Percentiles rank a stretch among this genome's conserved stretches.
These are phyloP conservation scores for Siniperca knerii DNA, from an alignment of 2,113 vertebrate genomes.

Conservation along the genomic window DNA sequence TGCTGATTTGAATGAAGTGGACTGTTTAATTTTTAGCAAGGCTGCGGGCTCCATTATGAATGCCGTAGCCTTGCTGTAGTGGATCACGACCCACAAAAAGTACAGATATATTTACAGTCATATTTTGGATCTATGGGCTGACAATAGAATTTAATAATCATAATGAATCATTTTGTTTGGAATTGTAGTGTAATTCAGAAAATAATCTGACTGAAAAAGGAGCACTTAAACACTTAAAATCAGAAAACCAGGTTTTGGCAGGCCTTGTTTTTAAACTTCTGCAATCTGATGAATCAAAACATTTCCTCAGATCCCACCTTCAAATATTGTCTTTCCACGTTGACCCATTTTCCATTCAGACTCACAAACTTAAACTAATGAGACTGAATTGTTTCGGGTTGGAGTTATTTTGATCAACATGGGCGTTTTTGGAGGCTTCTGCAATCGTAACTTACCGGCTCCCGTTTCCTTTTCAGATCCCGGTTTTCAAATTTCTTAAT, in stretches of 20 bases:
- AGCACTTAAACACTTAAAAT: neutral
- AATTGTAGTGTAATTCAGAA: neutral
- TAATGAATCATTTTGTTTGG: neutral
- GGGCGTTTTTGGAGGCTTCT: fast-evolving
- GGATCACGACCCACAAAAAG: neutral
- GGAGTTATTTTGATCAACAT: neutral
- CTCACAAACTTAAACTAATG: neutral
- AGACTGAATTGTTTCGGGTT: fast-evolving
- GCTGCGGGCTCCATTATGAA: no score
- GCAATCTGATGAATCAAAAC: neutral
- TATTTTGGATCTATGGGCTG: neutral
- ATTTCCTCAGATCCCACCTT: neutral
- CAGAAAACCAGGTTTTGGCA: no score
- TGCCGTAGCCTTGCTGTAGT: neutral
- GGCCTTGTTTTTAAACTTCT: neutral
- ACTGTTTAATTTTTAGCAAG: neutral
- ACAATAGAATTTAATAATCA: neutral
- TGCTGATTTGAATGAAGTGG: neutral
- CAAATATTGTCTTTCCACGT: neutral
- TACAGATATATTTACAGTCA: neutral
- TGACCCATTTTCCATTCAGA: no score
- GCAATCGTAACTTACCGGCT: conserved; percentile 85
- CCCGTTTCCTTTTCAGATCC: conserved; percentile 92
- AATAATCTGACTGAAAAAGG: neutral
- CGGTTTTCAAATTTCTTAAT: conserved; percentile 92